Base-by-base conservation (phyloP, 2,797 vertebrate genomes). In the Sarcoramphus papa region DNA sequence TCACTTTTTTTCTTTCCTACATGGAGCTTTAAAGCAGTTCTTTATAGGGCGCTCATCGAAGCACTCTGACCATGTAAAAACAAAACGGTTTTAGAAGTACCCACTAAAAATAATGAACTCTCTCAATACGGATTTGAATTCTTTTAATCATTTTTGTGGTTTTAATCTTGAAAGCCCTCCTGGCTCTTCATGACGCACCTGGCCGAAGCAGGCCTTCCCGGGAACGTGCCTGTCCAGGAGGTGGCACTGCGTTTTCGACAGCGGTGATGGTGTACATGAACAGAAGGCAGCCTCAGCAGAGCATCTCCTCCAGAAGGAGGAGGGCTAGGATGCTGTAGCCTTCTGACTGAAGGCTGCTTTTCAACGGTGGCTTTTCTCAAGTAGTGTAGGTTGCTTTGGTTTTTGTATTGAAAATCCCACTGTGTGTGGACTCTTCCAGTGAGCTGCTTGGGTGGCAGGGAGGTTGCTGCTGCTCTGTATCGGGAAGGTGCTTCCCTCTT, bases 161-260 rank as follows among this genome's bases (percentile, higher is more conserved):
- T 82, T 79, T 73, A 35, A 23, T 67, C 41, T 41, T 68, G 50
- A 65, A 77, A 77, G 33, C 24, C 21, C 47, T 47, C 22, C 21
- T 45, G 37, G 16, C 24, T 76, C 21, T 48, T 23, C 7, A 2
- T 57, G 21, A 8, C 0, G 0, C 31, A 30, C 45, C 21, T 30
- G 53, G 8, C 33, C 1, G 4, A 73, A 70, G 53, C 27, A 65
- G 50, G 20, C 48, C 21, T 79, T 82, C 35, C 23, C 0, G 0
- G 73, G 51, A 85, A 21, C 0, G 0, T 17, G 50, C 0, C 0
- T 59, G 74, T 90, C 94, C 91, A 77, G 88, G 86, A 95, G 90
- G 54, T 88, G 93, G 91, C 95, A 92, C 80, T 96, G 45, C 2
- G 0, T 90, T 92, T 96, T 88, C 88, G 68, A 10, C 43, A 40